Evolutionary conservation across 2,113 vertebrate species (phyloP).

Genomic region (Anarhynchus alexandrinus): DNA sequence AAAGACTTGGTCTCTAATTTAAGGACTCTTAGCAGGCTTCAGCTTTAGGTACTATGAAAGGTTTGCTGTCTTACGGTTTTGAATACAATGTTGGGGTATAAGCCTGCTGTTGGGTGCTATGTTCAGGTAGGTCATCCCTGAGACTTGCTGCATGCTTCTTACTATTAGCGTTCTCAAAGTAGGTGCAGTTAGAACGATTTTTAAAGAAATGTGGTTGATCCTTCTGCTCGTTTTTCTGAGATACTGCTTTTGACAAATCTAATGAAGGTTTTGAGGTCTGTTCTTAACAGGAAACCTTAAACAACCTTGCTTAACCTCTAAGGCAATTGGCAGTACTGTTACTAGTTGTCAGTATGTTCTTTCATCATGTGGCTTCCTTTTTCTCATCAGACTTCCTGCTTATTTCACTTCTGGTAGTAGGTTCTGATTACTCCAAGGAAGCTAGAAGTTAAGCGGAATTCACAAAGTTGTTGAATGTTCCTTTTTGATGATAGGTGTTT

Average conservation of each 20-base stretch:
- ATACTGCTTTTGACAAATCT: not conserved
- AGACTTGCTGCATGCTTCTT: not conserved
- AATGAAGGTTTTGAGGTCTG: not conserved
- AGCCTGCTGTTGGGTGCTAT: not conserved
- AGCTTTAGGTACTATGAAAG: not conserved
- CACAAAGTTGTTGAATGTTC: not conserved
- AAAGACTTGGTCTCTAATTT: not conserved
- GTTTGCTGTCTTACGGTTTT: not conserved
- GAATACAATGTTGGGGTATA: not conserved
- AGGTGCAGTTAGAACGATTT: not conserved
- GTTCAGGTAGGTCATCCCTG: not conserved
- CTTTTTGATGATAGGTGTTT: not conserved
- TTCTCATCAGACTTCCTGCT: slow-evolving; percentile 46
- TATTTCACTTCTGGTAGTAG: slow-evolving; percentile 19
- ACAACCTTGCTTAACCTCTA: not conserved
- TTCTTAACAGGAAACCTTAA: not conserved
- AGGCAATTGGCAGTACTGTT: not conserved
- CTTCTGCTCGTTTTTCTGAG: not conserved
- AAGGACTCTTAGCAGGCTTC: not conserved
- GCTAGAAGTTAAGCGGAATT: not conserved
- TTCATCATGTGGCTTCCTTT: slow-evolving; percentile 46
- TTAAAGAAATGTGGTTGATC: not conserved
- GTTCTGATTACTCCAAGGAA: slow-evolving; percentile 24
- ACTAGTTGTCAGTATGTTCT: not conserved
- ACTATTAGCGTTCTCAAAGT: not conserved